Base-by-base conservation (phyloP, 2,797 vertebrate species). In the Pipistrellus nathusii region DNA sequence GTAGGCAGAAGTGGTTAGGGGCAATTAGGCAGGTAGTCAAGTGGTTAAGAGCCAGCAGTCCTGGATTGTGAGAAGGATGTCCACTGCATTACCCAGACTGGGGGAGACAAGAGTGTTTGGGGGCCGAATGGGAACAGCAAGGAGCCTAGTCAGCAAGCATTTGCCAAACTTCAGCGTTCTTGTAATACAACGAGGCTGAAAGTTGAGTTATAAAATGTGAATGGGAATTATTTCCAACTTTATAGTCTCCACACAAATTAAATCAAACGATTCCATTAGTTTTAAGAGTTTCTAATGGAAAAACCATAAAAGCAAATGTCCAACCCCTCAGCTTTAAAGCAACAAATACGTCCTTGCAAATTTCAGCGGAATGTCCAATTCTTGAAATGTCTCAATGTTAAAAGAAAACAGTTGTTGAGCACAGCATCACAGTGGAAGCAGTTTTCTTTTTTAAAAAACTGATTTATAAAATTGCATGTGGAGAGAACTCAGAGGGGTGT, bases 401-500 rank as follows among this genome's bases (percentile, higher is more conserved):
- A 92, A 97, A 69, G 80, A 90, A 96, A 90, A 85, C 41, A 55
- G 62, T 85, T 46, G 73, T 53, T 78, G 62, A 95, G 71, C 57
- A 48, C 57, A 72, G 80, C 38, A 94, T 95, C 85, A 95, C 8
- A 87, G 72, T 76, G 66, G 91, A 91, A 82, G 32, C 23, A 57
- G n/a, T 12, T 35, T 77, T 82, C 38, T 73, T 87, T 93, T 41
- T 62, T 55, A 59, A 83, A 59, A 83, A 57, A 62, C 32, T 25
- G 35, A 73, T 93, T 94, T 87, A 93, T 68, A 93, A 89, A 95
- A 93, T 96, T 80, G 86, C 59, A 57, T 64, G 69, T 72, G 68
- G 84, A 53, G 72, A 72, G 77, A 73, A 87, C 72, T 82, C 81
- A 57, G 53, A 38, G 83, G 51, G 21, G 41, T 83, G 5, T 78